These are phyloP conservation scores for Acanthopleura granulata DNA, from an alignment of 2,888 invertebrate species.

Conservation along the genomic window DNA sequence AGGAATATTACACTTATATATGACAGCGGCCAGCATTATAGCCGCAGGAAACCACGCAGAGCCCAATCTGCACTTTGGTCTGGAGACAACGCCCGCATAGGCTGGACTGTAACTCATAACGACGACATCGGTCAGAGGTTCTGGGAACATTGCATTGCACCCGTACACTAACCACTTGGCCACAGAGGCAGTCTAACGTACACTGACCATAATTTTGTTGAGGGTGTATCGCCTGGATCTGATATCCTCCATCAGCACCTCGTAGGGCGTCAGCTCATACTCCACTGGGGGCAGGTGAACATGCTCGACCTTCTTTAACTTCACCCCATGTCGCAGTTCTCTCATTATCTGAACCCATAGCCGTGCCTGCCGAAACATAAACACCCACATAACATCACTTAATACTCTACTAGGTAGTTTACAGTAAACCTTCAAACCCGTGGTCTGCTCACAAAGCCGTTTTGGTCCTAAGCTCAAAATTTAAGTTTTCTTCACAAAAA, in stretches of 20 bases:
- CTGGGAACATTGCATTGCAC: neutral
- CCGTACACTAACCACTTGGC: neutral
- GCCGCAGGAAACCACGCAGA: no score
- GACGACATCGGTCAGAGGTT: neutral
- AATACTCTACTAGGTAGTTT: no score
- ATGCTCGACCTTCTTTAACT: constrained; percentile 86
- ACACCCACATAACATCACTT: no score
- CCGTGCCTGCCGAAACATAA: constrained; percentile 78
- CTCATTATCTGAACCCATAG: constrained; percentile 83
- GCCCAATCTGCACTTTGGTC: no score
- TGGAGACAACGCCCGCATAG: no score
- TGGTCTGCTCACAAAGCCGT: no score
- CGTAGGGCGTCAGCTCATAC: constrained; percentile 95
- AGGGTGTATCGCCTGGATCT: constrained; percentile 89
- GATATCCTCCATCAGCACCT: constrained; percentile 97
- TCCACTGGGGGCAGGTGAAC: constrained; percentile 77
- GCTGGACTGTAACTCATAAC: no score
- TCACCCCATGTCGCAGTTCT: constrained; percentile 90
- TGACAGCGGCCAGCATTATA: no score
- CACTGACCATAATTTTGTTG: constrained; percentile 76
- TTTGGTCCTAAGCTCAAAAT: no score
- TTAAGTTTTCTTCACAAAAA: no score
- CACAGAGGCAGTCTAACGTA: constrained; percentile 19
- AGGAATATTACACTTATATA: no score
- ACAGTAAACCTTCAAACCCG: no score